Evolutionary conservation across 2,113 vertebrate genomes (phyloP).

Genomic region (Psophia crepitans): DNA sequence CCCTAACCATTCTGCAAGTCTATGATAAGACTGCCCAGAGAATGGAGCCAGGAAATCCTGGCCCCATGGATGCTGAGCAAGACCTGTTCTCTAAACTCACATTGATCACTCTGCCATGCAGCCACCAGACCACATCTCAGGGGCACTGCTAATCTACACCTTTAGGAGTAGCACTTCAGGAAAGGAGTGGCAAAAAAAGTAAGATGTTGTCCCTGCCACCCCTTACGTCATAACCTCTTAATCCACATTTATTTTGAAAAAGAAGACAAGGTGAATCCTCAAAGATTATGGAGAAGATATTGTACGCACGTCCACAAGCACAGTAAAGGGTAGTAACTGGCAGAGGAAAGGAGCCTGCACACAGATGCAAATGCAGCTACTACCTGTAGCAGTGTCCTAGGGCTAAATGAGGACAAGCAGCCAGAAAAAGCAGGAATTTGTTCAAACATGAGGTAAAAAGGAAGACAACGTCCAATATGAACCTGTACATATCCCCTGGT

Average conservation of each 20-base stretch:
- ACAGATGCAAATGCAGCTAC: neutral
- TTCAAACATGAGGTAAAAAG: neutral
- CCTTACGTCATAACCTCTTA: neutral
- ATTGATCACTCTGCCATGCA: neutral
- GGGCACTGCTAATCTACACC: neutral
- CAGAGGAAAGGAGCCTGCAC: neutral
- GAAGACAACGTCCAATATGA: neutral
- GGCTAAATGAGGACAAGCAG: too few species aligned
- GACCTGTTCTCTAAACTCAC: neutral
- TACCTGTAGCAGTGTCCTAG: neutral
- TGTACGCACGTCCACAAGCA: neutral
- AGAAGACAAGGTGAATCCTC: neutral
- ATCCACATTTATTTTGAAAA: neutral
- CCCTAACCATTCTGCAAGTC: too few species aligned
- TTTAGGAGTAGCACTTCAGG: neutral
- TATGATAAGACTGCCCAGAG: neutral
- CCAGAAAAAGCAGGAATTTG: neutral
- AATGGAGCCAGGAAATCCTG: rapidly evolving
- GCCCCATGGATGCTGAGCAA: neutral
- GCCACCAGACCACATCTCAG: neutral
- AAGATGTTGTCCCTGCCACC: neutral
- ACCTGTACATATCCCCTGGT: neutral
- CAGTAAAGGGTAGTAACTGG: neutral
- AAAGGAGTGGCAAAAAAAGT: neutral
- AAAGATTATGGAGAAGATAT: neutral